Evolutionary conservation across 2,888 invertebrate species (phyloP), one percentile per base, ranked within the genome.

Genomic region (Nemotelus nigrinus): DNA sequence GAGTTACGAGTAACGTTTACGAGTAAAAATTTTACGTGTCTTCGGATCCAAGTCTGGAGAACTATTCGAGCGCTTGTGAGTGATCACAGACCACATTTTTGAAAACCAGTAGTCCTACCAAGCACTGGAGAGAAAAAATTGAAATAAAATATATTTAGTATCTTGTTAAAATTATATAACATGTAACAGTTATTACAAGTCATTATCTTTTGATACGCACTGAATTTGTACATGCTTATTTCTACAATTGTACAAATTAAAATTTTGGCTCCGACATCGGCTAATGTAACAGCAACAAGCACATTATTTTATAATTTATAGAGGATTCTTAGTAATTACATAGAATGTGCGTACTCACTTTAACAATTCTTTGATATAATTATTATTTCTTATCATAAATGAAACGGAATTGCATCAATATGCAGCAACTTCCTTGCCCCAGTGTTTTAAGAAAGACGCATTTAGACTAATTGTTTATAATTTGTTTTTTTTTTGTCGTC

Each of bases 171-270:
- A 65, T 25, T 25, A 25, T 25, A 65, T 6, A 10, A 65, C 47
- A 7, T 65, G 47, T 47, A 41, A 63, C 6, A 43, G 43, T 63
- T 63, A 45, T 65, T 65, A 58, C 25, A 25, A 25, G 25, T 25
- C 25, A 25, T 58, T 58, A 58, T n/a, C n/a, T 65, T 65, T 65
- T 65, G 65, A 65, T 65, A 65, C 47, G 65, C 65, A 65, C 65
- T 47, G 65, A 65, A 50, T 50, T 8, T 7, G 5, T 7, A 5
- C 6, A 8, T 5, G 8, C 50, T 47, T 65, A 63, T 63, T 63
- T 63, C 63, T 41, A 7, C 47, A 3, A 45, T n/a, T 3, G 8
- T 47, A 65, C 47, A 41, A 7, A 41, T 10, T 25, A 41, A 2
- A n/a, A 65, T 7, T 45, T 45, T 45, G 65, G 44, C 47, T 10